A percentile compares a stretch with the other conserved stretches of the same genome.
Conservation (phyloP, 2,888 invertebrate genomes). For the Sympetrum striolatum region DNA sequence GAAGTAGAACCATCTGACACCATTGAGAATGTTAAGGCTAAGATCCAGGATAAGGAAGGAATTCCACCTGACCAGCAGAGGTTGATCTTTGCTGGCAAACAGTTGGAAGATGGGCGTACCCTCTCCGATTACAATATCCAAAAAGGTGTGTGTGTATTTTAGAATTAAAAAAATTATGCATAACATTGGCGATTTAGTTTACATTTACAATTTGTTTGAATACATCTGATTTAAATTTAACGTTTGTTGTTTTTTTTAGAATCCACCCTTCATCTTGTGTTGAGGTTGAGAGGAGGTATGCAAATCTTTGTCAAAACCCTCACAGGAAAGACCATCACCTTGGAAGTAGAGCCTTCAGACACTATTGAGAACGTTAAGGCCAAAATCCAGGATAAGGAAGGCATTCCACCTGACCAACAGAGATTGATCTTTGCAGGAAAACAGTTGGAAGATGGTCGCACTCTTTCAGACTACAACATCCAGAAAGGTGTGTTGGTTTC, state of each 20-base stretch:
- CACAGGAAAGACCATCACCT: constrained; percentile 62
- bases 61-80: constrained; percentile 50
- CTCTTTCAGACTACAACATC: constrained; percentile 66
- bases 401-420: constrained; percentile 59
- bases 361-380: constrained; percentile 63
- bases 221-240: no score
- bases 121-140: constrained; percentile 67
- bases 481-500: constrained; percentile 57
- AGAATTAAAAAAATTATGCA: no score
- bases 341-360: constrained; percentile 60
- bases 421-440: constrained; percentile 58
- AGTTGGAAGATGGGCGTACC: constrained; percentile 67
- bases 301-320: constrained; percentile 68
- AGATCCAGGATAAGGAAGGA: constrained; percentile 60
- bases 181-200: no score
- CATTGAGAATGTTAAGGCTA: constrained; percentile 68
- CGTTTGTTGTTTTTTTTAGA: constrained; percentile 55
- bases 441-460: constrained; percentile 62
- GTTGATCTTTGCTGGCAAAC: constrained; percentile 64
- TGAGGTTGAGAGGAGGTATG: constrained; percentile 69
- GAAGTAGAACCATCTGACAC: constrained; percentile 68
- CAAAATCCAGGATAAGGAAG: constrained; percentile 61
- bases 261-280: constrained; percentile 65
- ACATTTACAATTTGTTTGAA: no score
- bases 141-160: constrained; percentile 55